Evolutionary conservation across 2,888 invertebrate species (phyloP), one percentile per base, ranked within the genome.

Genomic region (Troides helena): DNA sequence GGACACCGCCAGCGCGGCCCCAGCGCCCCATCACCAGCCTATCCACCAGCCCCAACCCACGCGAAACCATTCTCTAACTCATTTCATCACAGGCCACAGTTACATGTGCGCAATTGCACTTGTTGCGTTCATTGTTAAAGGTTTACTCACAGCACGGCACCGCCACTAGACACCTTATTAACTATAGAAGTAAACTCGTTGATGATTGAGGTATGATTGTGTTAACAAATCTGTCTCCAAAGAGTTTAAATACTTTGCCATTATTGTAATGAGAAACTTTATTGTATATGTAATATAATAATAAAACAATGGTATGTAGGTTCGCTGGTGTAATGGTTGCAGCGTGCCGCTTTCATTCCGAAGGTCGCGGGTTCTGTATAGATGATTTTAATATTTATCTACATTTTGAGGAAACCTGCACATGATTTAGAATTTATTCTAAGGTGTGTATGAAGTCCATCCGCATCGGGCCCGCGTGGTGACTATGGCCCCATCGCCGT

Each of bases 101-200:
- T 30, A 57, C 43, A 53, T 67, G n/a, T 30, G 30, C 23, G 36
- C 50, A 59, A 1, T 17, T n/a, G 1, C 10, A 50, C 57, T 70
- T 66, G n/a, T 58, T 23, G n/a, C 62, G 36, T 63, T 66, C 10
- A 66, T 62, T 36, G 39, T 25, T 18, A 21, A 36, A 46, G 72
- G 23, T 43, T 39, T 53, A 69, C 65, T 70, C 72, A 67, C 71
- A 1, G 74, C 73, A 74, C 78, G 75, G 72, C 77, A 3, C 78
- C 82, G 85, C 81, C 82, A 89, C 82, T 84, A 88, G 86, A 89
- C 86, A 89, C 88, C 85, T 87, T 87, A 89, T 89, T 89, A 85
- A 87, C 86, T 85, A 88, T 87, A 85, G 85, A 81, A 84, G 82
- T 84, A 77, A 80, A 81, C 78, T 80, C 82, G 85, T 84, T 81